Evolutionary conservation across 2,797 vertebrate genomes (phyloP), one percentile per base, ranked within the genome.

Genomic region (Babyrousa celebensis): DNA sequence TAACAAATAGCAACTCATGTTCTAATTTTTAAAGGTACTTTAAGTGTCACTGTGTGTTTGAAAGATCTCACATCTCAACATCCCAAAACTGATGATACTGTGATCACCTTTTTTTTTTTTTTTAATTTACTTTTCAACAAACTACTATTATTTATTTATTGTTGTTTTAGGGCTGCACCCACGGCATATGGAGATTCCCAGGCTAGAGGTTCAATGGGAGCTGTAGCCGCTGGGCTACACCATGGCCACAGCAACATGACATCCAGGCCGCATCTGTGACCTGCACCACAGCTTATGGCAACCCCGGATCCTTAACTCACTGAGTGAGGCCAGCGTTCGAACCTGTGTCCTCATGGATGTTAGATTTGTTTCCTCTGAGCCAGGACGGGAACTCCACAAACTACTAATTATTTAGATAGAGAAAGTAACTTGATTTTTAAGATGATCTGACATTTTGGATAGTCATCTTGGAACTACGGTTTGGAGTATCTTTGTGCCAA

Each of bases 361-460:
- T 48, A 48, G 43, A 48, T 48, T 48, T 10, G 43, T 48, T 48
- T 48, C 43, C 43, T 6, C 43, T 48, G 43, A 48, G 43, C 43
- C 43, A 48, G 6, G 43, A 48, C 6, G 43, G 43, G 43, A 48
- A 48, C 43, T 48, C 43, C 9, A 48, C 43, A 48, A 48, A 48
- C 43, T 48, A 48, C 43, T 48, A 48, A 48, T 48, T 48, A 48
- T 48, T 85, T 91, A 80, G 71, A 71, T 29, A 43, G 14, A 74
- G 32, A 82, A 77, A 77, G 78, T 93, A 84, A 92, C 16, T 79
- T 29, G 20, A 36, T 82, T 95, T 96, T 96, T 89, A 78, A 96
- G 87, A 56, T 92, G 63, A 89, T 27, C 27, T 86, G 20, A 71
- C 43, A 74, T 27, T 86, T 92, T 74, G 54, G 17, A 32, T 56